phyloP scores from a whole-genome alignment of 1,140 invertebrate species.

The Pseudoatta argentina region DNA sequence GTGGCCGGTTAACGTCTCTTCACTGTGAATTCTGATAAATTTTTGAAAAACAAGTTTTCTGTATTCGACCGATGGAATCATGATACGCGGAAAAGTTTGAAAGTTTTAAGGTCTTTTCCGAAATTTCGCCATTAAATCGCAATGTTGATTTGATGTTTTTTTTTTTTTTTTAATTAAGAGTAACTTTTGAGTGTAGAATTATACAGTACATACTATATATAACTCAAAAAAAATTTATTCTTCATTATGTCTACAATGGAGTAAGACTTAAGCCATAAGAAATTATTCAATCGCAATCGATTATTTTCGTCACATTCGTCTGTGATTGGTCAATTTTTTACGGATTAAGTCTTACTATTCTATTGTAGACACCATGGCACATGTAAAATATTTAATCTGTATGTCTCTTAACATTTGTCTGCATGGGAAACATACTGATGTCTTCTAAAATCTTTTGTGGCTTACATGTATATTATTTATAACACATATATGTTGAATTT shows the following conservation, averaged over 20 bases:
- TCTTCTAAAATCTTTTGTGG: not conserved
- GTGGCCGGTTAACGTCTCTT: conserved; percentile 40
- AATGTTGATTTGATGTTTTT: not conserved
- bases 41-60: not conserved
- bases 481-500: not conserved
- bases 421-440: not conserved
- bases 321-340: no score
- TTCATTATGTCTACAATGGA: not conserved
- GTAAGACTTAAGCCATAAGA: no score
- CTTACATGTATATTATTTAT: not conserved
- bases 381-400: not conserved
- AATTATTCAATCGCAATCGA: no score
- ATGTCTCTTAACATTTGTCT: not conserved
- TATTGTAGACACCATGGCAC: no score
- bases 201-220: not conserved
- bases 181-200: not conserved
- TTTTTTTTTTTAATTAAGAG: not conserved
- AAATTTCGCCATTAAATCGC: not conserved
- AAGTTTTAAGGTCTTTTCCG: not conserved
- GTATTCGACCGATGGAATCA: not conserved
- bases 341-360: no score
- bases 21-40: conserved; percentile 11
- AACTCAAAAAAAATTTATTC: not conserved
- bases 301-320: no score
- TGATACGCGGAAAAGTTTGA: not conserved